These are phyloP conservation scores for Pandemis corylana DNA, from an alignment of 2,888 invertebrate species.

Conservation along the genomic window DNA sequence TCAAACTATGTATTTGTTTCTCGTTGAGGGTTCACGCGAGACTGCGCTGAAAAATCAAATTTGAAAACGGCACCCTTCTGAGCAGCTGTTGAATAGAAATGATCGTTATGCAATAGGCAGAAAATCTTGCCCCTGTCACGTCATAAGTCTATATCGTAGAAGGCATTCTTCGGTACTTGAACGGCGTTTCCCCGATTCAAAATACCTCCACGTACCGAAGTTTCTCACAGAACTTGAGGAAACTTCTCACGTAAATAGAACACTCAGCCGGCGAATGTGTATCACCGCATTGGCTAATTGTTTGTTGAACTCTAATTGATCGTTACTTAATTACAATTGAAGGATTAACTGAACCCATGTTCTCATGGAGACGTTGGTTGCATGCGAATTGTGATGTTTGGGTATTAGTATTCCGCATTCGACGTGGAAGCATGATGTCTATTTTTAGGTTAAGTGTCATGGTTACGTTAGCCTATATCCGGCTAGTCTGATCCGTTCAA, in stretches of 20 bases:
- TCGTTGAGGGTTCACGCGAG: too few relatives aligned
- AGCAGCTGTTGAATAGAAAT: too few relatives aligned
- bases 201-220: conserved; percentile 57
- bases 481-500: background rate
- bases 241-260: conserved; percentile 69
- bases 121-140: too few relatives aligned
- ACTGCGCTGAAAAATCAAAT: too few relatives aligned
- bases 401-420: conserved; percentile 19
- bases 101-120: too few relatives aligned
- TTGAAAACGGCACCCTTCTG: too few relatives aligned
- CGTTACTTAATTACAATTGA: conserved; percentile 55
- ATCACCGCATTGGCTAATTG: conserved; percentile 67
- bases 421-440: background rate
- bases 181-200: conserved; percentile 17
- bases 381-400: conserved; percentile 5
- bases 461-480: background rate
- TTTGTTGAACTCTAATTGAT: conserved; percentile 69
- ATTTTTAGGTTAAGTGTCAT: conserved; percentile 16
- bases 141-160: too few relatives aligned
- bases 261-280: conserved; percentile 57
- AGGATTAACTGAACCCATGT: conserved; percentile 18
- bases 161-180: background rate
- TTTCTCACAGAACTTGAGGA: conserved; percentile 59
- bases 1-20: too few relatives aligned
- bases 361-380: conserved; percentile 10